Evolutionary conservation across 2,888 invertebrate genomes (phyloP).

Genomic region (Lasiommata megera): DNA sequence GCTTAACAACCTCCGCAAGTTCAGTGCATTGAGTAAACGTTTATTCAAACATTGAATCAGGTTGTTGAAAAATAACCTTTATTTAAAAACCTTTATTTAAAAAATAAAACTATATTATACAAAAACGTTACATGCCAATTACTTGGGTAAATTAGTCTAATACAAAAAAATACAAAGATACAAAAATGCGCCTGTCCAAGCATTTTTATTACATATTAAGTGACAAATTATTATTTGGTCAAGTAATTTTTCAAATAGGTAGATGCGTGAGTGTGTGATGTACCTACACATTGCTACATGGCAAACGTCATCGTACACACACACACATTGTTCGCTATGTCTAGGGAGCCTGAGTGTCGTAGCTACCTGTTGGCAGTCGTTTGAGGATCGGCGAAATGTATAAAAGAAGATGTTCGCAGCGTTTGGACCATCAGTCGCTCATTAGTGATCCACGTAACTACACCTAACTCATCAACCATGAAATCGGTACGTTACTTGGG

Average conservation of each 20-base stretch:
- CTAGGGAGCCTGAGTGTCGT: slow-evolving; percentile 1
- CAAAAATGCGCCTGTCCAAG: slow-evolving; percentile 21
- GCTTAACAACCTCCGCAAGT: too few species aligned
- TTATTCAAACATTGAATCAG: slow-evolving; percentile 16
- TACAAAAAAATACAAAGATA: too few species aligned
- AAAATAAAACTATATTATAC: slow-evolving; percentile 17
- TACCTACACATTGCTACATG: slow-evolving; percentile 35
- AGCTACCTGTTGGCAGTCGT: slow-evolving; percentile 34
- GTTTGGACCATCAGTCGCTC: slow-evolving; percentile 61
- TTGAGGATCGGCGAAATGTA: slow-evolving; percentile 54
- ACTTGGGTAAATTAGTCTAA: too few species aligned
- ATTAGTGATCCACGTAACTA: slow-evolving; percentile 52
- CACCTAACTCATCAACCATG: slow-evolving; percentile 33
- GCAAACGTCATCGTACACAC: slow-evolving; percentile 12
- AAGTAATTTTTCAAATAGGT: slow-evolving; percentile 45
- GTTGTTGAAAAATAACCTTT: slow-evolving; percentile 15
- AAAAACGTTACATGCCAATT: slow-evolving; percentile 29
- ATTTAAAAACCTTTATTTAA: slow-evolving; percentile 23
- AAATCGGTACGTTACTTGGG: slow-evolving; percentile 18
- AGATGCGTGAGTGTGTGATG: slow-evolving; percentile 37
- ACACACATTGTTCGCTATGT: not conserved
- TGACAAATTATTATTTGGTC: slow-evolving; percentile 55
- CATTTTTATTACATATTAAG: slow-evolving; percentile 45
- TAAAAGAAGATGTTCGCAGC: slow-evolving; percentile 61
- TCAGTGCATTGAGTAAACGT: too few species aligned